These are phyloP conservation scores for Calyptommatus sinebrachiatus DNA, from an alignment of 2,113 vertebrate genomes.

Conservation along the genomic window DNA sequence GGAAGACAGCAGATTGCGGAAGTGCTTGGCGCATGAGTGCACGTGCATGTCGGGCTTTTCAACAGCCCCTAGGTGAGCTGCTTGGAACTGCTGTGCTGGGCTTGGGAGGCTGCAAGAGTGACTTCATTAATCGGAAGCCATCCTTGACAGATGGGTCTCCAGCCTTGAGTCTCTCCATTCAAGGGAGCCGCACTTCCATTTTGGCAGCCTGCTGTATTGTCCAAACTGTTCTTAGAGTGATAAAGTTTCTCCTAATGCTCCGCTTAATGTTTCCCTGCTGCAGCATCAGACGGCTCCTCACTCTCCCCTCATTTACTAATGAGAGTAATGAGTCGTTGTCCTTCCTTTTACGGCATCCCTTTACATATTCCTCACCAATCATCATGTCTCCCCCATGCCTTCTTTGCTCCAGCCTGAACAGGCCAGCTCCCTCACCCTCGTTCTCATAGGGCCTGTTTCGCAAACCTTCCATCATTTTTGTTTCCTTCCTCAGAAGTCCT, in stretches of 20 bases:
- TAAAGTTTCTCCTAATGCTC: constrained; percentile 26
- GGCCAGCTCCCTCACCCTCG: not conserved
- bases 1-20: not conserved
- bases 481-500: not conserved
- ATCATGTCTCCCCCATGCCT: constrained; percentile 21
- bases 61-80: not conserved
- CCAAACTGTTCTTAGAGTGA: constrained; percentile 23
- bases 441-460: not conserved
- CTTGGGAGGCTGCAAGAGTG: not conserved
- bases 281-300: constrained; percentile 33
- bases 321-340: constrained; percentile 33
- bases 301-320: constrained; percentile 31
- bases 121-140: constrained; percentile 41
- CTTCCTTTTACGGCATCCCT: constrained; percentile 14
- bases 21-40: not conserved
- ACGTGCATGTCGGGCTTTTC: not conserved
- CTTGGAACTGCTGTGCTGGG: not conserved
- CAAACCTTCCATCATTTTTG: not conserved
- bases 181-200: not conserved
- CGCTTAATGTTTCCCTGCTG: constrained; percentile 42
- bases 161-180: not conserved
- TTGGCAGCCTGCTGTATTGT: constrained; percentile 28
- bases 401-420: not conserved
- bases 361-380: not conserved
- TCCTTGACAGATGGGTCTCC: constrained; percentile 46